Base-by-base conservation (phyloP, 2,888 invertebrate species). In the Helleia helle region DNA sequence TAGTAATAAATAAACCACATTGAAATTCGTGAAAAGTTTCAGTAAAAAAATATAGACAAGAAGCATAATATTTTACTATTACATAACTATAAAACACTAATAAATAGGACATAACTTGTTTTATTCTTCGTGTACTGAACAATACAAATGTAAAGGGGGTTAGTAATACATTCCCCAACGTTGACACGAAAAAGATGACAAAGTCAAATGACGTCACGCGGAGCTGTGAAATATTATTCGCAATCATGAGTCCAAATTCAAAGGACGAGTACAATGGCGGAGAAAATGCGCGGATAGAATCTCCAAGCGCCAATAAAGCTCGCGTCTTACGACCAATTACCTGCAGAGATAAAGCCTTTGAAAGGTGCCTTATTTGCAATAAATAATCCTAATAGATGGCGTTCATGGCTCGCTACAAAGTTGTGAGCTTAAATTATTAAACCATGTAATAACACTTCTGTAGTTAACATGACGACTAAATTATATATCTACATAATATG, bases 291-390 rank as follows among this genome's bases (percentile, higher is more conserved):
- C 42, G 48, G 54, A 55, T 59, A 62, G 63, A 62, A 64, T 60
- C 61, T 56, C 56, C 56, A 58, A 49, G 38, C 47, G 34, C 11
- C 46, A 52, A 63, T 73, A 73, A 72, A 73, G 58, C 65, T 54
- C 55, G 60, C 55, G 60, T 62, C 67, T 71, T 73, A 75, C 70
- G 71, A 71, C 67, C 74, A 75, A 75, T 75, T 75, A 75, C 69
- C 46, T 54, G 36, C 49, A 51, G 48, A 71, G 73, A 71, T 75
- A 74, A 72, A 71, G 66, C 69, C 65, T 62, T 61, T 62, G 64
- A 65, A 63, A 65, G 62, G 61, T 54, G 55, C 60, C 34, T 54
- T 55, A 47, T 42, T 46, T 49, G 43, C 48, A 37, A 41, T 42
- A 41, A 43, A 45, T 40, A 31, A 39, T 45, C 46, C 41, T 42